A percentile compares a stretch with the other conserved stretches of the same genome.
Conservation (phyloP, 1,140 invertebrate genomes). For the Achatina immaculata region DNA sequence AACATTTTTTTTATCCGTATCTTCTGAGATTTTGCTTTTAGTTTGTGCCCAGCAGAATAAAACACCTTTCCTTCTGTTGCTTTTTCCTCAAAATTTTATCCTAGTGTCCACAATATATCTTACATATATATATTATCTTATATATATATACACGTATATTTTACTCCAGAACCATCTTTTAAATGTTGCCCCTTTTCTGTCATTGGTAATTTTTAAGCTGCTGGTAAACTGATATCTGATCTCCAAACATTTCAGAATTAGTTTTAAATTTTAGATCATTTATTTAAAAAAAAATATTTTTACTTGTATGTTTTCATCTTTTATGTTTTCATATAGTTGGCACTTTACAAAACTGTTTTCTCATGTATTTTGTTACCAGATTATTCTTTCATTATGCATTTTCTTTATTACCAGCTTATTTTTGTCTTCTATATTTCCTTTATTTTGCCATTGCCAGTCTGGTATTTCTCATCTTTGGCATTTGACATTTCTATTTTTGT, state of each 20-base stretch:
- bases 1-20: too few relatives aligned
- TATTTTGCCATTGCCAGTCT: neutral
- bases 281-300: neutral
- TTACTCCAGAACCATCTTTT: too few relatives aligned
- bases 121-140: too few relatives aligned
- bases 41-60: too few relatives aligned
- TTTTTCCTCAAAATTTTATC: too few relatives aligned
- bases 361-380: neutral
- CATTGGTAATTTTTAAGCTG: too few relatives aligned
- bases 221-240: neutral
- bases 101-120: too few relatives aligned
- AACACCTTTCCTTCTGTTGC: too few relatives aligned
- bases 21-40: too few relatives aligned
- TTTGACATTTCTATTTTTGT: neutral
- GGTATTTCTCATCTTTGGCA: neutral
- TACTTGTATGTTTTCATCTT: neutral
- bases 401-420: neutral
- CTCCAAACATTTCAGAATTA: neutral
- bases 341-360: neutral
- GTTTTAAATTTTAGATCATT: neutral
- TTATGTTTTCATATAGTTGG: neutral
- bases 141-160: too few relatives aligned
- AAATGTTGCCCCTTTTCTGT: too few relatives aligned
- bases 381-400: neutral
- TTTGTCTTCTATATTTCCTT: neutral